phyloP scores from a whole-genome alignment of 2,888 invertebrate genomes.

The Drosophila histrio region DNA sequence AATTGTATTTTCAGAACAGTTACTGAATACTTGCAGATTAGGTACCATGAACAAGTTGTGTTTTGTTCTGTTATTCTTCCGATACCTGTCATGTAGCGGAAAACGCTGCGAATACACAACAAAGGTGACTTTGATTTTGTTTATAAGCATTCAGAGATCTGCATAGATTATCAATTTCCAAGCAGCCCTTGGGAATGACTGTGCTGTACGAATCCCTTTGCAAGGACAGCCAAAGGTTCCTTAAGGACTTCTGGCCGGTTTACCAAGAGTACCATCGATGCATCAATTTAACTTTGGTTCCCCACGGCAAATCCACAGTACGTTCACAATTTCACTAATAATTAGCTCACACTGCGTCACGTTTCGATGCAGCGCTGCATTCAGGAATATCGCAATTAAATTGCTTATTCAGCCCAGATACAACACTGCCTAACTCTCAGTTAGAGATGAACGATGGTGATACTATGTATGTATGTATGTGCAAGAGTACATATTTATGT shows the following conservation, averaged over 20 bases:
- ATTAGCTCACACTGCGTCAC: no score
- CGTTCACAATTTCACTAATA: conserved; percentile 49
- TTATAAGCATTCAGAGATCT: no score
- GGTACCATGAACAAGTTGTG: conserved; percentile 12
- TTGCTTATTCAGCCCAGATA: no score
- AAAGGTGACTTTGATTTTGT: not conserved
- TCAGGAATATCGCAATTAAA: no score
- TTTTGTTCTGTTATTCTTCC: not conserved
- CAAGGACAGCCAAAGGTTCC: conserved; percentile 85
- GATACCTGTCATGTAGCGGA: not conserved
- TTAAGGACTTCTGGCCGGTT: conserved; percentile 84
- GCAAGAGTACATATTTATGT: no score
- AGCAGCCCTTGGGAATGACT: conserved; percentile 84
- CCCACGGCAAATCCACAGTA: conserved; percentile 88
- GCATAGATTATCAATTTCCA: not conserved
- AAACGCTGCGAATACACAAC: not conserved
- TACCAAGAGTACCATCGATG: conserved; percentile 85
- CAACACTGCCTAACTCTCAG: no score
- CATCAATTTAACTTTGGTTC: conserved; percentile 85
- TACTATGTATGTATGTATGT: no score
- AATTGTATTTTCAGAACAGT: not conserved
- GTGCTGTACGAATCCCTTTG: conserved; percentile 87
- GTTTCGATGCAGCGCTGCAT: no score
- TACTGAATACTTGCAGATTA: not conserved
- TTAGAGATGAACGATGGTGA: no score